A percentile compares a stretch with the other conserved stretches of the same genome.
Evolutionary conservation across 2,888 invertebrate species (phyloP).

Genomic region (Diarsia rubi): DNA sequence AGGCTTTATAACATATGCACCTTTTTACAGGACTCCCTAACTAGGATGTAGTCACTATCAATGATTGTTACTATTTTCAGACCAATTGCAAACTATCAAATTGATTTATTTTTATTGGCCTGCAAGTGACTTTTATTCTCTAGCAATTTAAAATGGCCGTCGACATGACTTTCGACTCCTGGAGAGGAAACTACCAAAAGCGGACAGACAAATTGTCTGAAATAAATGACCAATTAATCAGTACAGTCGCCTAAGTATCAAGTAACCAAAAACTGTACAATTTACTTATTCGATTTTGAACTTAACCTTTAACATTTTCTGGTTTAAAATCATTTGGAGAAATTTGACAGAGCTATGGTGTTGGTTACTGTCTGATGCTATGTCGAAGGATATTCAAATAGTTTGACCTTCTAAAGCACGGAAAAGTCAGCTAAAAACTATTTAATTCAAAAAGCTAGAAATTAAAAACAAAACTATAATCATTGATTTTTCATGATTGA

Average conservation of each 20-base stretch:
- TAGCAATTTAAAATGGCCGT: conserved; percentile 42
- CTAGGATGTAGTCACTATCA: conserved; percentile 32
- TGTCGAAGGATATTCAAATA: not conserved
- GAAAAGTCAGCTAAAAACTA: not conserved
- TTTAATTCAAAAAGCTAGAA: not conserved
- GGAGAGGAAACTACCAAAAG: conserved; percentile 28
- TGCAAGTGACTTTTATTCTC: conserved; percentile 41
- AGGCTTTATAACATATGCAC: not conserved
- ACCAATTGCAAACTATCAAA: conserved; percentile 29
- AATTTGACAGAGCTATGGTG: too few relatives aligned
- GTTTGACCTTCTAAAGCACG: not conserved
- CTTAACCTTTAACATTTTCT: too few relatives aligned
- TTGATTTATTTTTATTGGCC: conserved; percentile 49
- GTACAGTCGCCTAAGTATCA: too few relatives aligned
- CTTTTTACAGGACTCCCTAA: not conserved
- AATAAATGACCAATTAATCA: not conserved
- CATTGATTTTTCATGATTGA: not conserved
- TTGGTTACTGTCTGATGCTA: too few relatives aligned
- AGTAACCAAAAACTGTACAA: too few relatives aligned
- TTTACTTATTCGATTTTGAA: too few relatives aligned
- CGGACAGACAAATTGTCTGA: not conserved
- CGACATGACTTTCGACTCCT: conserved; percentile 5
- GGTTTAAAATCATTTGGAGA: too few relatives aligned
- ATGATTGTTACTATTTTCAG: conserved; percentile 28
- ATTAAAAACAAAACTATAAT: not conserved